Base-by-base conservation (phyloP, 2,113 vertebrate genomes). In the Coptodon bakossiorum region DNA sequence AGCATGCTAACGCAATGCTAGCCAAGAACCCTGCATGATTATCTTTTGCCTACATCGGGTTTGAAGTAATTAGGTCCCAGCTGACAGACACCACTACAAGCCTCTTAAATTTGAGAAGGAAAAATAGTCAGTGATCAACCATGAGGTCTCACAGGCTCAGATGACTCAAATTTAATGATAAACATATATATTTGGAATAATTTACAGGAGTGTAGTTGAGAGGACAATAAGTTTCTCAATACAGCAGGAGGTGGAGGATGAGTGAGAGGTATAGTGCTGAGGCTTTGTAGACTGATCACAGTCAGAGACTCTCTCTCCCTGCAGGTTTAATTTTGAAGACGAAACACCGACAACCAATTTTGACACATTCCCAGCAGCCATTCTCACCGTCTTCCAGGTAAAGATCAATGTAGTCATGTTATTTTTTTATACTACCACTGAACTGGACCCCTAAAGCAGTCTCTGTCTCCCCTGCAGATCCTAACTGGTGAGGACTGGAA, bases 311-410 rank as follows among this genome's bases (percentile, higher is more conserved):
- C 3, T 73, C 88, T 61, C 85, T 81, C 92, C 43, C 53, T 57
- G n/a, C 88, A 99, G 98, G 93, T 99, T 99, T 96, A 98, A 99
- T 95, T 99, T 99, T 94, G 94, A 97, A 54, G 97, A 99, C 0
- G 98, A 99, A 96, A 99, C 98, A 2, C 98, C 98, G 3, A 99
- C 98, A 3, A 99, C 98, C 4, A 99, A 99, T 94, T 99, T 99
- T 0, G 98, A 99, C 91, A 99, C 98, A 3, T 99, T 99, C 88
- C 98, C 98, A 7, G 98, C 98, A 1, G 98, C 98, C 54, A 99
- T 99, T 89, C 97, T 99, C 87, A 99, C 98, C 0, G 98, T 99
- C 48, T 99, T 99, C 94, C 98, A 99, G 98, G 98, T 99, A 96
- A 96, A 94, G 73, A 57, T 91, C 63, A 89, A 43, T 43, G 10